Conservation (phyloP, 2,888 invertebrate species). For the Amblyjoppa fuscipennis region DNA sequence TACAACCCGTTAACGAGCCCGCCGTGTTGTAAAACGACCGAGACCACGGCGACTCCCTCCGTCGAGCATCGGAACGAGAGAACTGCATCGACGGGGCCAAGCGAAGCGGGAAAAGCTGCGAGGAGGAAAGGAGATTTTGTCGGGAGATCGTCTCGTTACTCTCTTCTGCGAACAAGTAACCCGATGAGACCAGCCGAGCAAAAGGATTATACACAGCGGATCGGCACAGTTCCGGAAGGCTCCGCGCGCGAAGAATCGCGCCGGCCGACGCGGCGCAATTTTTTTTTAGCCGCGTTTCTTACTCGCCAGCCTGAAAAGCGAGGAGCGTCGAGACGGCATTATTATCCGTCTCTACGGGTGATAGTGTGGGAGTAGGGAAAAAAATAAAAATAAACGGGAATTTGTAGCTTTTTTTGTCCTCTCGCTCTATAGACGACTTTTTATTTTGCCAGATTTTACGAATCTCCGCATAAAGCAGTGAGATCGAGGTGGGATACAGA, state of each 20-base stretch:
- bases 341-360: constrained; percentile 32
- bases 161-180: neutral
- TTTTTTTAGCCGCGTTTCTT: neutral
- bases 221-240: neutral
- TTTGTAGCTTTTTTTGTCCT: neutral
- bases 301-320: constrained; percentile 33
- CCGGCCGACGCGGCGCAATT: neutral
- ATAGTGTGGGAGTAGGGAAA: constrained; percentile 8
- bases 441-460: neutral
- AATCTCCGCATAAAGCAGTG: too few relatives aligned
- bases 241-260: constrained; percentile 16
- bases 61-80: neutral
- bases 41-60: neutral
- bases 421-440: constrained; percentile 20
- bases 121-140: constrained; percentile 48
- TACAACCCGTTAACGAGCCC: constrained; percentile 51
- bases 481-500: too few relatives aligned
- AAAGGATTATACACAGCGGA: constrained; percentile 14
- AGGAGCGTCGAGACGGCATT: constrained; percentile 52
- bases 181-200: neutral
- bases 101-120: neutral
- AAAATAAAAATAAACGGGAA: constrained; percentile 9
- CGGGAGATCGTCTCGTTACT: constrained; percentile 1
- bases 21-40: constrained; percentile 41
- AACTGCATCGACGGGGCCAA: constrained; percentile 1